Evolutionary conservation across 2,888 invertebrate genomes (phyloP).

Genomic region (Branchipolynoe longqiensis): DNA sequence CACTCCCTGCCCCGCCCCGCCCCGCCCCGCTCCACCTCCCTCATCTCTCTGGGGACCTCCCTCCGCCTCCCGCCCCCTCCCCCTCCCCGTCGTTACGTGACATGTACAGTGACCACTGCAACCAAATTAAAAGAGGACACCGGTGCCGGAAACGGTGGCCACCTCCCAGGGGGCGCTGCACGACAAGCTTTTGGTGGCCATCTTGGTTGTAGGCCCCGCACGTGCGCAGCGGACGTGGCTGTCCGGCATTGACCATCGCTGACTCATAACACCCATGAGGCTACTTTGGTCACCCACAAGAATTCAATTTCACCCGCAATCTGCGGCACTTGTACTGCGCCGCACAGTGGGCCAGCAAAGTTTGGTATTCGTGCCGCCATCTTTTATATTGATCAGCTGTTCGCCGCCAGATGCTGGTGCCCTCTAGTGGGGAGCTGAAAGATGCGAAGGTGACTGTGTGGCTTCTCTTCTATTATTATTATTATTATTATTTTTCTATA

Average conservation of each 20-base stretch:
- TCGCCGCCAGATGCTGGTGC: no score
- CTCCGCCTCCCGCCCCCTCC: no score
- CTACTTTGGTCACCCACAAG: neutral
- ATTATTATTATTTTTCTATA: no score
- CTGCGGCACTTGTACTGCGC: constrained; percentile 5
- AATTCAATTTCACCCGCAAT: constrained; percentile 6
- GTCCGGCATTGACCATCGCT: neutral
- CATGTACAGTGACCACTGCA: constrained; percentile 1
- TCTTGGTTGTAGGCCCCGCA: neutral
- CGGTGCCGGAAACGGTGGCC: neutral
- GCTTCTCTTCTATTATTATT: no score
- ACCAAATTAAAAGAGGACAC: constrained; percentile 17
- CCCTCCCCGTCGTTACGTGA: neutral
- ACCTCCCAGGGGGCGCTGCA: constrained; percentile 18
- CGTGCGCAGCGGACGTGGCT: neutral
- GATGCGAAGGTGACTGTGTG: no score
- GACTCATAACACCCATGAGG: neutral
- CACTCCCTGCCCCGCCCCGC: no score
- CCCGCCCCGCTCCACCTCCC: no score
- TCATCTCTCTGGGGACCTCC: no score
- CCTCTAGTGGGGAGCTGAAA: no score
- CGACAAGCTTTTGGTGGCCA: constrained; percentile 18
- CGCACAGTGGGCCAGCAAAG: neutral
- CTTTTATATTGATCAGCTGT: constrained; percentile 9
- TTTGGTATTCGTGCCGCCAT: neutral